A percentile compares a stretch with the other conserved stretches of the same genome.
These are phyloP conservation scores for Diachrysia chrysitis DNA, from an alignment of 2,888 invertebrate genomes.

Conservation along the genomic window DNA sequence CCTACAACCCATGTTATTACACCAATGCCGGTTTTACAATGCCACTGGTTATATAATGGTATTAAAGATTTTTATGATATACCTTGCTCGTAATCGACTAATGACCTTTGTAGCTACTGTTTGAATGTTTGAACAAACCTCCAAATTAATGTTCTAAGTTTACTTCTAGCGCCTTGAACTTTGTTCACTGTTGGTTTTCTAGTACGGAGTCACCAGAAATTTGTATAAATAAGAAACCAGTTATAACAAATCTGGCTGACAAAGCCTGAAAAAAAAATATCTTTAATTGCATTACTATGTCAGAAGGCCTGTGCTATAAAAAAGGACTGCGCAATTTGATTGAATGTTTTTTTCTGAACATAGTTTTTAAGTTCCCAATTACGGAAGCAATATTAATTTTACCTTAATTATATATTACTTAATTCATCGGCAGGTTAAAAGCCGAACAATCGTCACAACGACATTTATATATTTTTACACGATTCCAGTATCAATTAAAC, in stretches of 20 bases:
- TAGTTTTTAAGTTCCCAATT: conserved; percentile 22
- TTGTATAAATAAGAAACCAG: neutral
- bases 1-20: conserved; percentile 67
- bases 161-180: conserved; percentile 3
- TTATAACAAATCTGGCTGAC: neutral
- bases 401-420: conserved; percentile 52
- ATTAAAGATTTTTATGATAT: conserved; percentile 27
- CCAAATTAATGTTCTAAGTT: neutral
- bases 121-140: neutral
- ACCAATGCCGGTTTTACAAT: conserved; percentile 58
- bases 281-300: conserved; percentile 37
- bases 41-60: conserved; percentile 35
- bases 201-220: neutral
- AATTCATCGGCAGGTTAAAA: conserved; percentile 60
- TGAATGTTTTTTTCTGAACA: conserved; percentile 14
- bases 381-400: conserved; percentile 51
- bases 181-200: neutral
- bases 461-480: conserved; percentile 64
- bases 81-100: conserved; percentile 22
- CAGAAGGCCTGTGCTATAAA: conserved; percentile 17
- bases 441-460: conserved; percentile 62
- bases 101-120: conserved; percentile 20
- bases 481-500: conserved; percentile 81
- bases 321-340: conserved; percentile 30
- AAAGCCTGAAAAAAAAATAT: conserved; percentile 5